Evolutionary conservation across 2,113 vertebrate species (phyloP).

Genomic region (Salvelinus sp.): DNA sequence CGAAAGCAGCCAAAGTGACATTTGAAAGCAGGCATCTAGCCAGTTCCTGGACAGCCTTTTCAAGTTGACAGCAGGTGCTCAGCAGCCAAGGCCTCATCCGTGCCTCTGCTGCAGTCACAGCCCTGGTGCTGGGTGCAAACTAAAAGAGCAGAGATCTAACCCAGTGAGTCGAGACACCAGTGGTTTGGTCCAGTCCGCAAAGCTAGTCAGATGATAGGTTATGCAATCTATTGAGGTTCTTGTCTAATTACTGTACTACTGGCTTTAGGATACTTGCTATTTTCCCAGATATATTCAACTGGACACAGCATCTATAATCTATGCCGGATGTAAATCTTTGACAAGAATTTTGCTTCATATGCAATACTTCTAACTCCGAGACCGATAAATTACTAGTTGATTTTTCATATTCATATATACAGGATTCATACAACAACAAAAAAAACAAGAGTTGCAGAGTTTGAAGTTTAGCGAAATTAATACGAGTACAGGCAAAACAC

Average conservation of each 20-base stretch:
- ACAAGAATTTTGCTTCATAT: background rate
- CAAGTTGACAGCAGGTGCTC: background rate
- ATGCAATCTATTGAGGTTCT: no score
- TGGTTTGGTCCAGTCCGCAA: no score
- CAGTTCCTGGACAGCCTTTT: no score
- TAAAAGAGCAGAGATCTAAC: no score
- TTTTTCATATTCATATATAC: background rate
- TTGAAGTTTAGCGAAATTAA: background rate
- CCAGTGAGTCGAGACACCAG: no score
- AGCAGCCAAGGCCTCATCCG: background rate
- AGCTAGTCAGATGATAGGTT: no score
- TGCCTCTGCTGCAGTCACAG: background rate
- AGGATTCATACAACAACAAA: background rate
- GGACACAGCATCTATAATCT: background rate
- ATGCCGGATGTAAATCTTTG: background rate
- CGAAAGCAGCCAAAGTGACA: no score
- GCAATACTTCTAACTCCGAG: background rate
- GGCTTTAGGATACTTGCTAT: background rate
- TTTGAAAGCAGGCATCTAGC: no score
- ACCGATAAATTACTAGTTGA: conserved; percentile 4
- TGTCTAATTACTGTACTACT: no score
- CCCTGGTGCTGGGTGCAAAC: no score
- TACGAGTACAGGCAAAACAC: background rate
- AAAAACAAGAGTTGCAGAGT: background rate
- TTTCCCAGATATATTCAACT: background rate